Conservation (phyloP, 2,113 vertebrate genomes). For the Tiliqua scincoides region DNA sequence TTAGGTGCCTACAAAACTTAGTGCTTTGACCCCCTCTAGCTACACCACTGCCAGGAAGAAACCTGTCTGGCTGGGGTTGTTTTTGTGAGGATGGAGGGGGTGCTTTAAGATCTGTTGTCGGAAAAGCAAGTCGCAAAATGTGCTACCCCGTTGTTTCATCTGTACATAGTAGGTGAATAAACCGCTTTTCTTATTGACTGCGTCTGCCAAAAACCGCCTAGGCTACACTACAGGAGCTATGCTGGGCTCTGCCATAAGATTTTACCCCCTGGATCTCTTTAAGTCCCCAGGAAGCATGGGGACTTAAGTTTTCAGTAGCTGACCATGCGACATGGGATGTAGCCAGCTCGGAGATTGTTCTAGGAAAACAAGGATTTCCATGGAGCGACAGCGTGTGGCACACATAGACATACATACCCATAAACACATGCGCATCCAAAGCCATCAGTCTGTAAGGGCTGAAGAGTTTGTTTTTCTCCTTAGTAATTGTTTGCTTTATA, state of each 20-base stretch:
- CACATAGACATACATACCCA: too few relatives aligned
- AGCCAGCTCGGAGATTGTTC: not conserved
- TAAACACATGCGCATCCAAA: not conserved
- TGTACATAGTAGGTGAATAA: too few relatives aligned
- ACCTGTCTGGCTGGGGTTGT: too few relatives aligned
- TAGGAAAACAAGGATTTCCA: not conserved
- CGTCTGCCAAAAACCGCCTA: not conserved
- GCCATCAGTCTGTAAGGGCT: slow-evolving; percentile 54
- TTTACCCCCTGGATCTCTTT: not conserved
- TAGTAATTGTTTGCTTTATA: slow-evolving; percentile 69
- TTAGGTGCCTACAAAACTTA: too few relatives aligned
- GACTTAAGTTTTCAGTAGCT: not conserved
- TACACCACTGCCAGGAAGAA: too few relatives aligned
- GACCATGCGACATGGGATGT: not conserved
- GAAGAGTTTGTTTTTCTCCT: slow-evolving; percentile 40
- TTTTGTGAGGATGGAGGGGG: too few relatives aligned
- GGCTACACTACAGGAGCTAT: not conserved
- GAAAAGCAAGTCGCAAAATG: too few relatives aligned
- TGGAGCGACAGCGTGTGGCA: not conserved
- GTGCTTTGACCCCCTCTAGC: too few relatives aligned
- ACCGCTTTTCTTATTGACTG: too few relatives aligned
- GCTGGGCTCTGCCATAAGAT: not conserved
- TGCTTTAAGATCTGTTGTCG: too few relatives aligned
- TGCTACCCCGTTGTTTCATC: too few relatives aligned
- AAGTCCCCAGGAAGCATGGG: not conserved